These are phyloP conservation scores for Amblyopsis hoosieri DNA, from an alignment of 2,797 vertebrate species.

Conservation along the genomic window DNA sequence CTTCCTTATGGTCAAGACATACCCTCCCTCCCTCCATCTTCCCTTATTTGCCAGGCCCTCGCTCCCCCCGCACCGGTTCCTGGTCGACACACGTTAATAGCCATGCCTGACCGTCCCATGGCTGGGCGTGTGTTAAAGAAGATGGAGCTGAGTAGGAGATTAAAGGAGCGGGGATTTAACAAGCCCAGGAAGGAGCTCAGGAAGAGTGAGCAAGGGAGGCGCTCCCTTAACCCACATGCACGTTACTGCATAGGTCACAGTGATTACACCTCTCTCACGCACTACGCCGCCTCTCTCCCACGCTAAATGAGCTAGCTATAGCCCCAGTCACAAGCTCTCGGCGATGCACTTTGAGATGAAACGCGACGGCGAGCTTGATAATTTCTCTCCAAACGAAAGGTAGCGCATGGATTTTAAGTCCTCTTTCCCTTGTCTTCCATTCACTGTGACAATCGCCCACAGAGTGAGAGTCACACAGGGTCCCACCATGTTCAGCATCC, in stretches of 20 bases:
- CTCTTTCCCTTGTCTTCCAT: constrained; percentile 23
- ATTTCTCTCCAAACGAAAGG: constrained; percentile 59
- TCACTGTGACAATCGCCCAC: constrained; percentile 54
- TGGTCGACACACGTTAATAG: constrained; percentile 45
- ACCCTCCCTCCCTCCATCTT: constrained; percentile 13
- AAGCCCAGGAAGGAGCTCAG: constrained; percentile 71
- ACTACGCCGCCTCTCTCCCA: constrained; percentile 38
- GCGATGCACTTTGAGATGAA: constrained; percentile 65
- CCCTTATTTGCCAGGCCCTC: constrained; percentile 45
- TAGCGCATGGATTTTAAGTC: constrained; percentile 60
- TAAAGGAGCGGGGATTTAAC: constrained; percentile 84
- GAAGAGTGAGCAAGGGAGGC: constrained; percentile 57
- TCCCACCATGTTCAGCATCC: constrained; percentile 57
- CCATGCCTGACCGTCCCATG: constrained; percentile 59
- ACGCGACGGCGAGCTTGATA: constrained; percentile 63
- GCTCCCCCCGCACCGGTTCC: constrained; percentile 35
- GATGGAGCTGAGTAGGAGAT: constrained; percentile 83
- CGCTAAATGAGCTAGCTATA: constrained; percentile 22
- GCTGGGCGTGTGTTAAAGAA: constrained; percentile 86
- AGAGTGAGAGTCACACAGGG: constrained; percentile 59
- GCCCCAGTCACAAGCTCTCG: constrained; percentile 47
- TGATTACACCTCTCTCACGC: constrained; percentile 69
- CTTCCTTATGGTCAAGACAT: constrained; percentile 13
- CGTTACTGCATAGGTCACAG: constrained; percentile 66
- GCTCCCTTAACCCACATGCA: constrained; percentile 73